phyloP scores from a whole-genome alignment of 2,797 vertebrate species.

The Anabas testudineus region DNA sequence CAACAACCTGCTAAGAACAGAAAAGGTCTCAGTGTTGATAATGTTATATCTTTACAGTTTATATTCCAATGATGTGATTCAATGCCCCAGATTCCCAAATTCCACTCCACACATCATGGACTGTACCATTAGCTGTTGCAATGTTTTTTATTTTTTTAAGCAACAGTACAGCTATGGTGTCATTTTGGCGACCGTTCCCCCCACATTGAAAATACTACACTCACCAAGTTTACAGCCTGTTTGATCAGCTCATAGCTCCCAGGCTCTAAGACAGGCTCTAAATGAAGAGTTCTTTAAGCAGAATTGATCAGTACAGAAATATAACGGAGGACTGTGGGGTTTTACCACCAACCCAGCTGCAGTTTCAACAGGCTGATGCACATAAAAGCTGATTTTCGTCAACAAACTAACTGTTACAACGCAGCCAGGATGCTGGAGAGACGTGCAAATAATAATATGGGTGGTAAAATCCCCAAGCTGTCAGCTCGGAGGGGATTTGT shows the following conservation, averaged over 20 bases:
- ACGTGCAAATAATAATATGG: conserved; percentile 63
- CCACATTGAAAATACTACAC: no score
- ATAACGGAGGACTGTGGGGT: fast-evolving
- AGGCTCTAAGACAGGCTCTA: no score
- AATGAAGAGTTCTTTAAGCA: no score
- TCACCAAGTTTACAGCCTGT: not conserved
- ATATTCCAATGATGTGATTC: no score
- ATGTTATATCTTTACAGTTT: no score
- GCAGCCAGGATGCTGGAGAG: conserved; percentile 23
- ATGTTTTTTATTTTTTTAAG: no score
- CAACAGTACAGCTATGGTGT: not conserved
- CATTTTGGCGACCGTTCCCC: not conserved
- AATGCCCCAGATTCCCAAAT: no score
- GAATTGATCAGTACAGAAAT: not conserved
- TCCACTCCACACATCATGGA: no score
- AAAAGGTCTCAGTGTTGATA: no score
- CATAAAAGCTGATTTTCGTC: conserved; percentile 44
- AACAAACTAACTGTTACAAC: conserved; percentile 38
- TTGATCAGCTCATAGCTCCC: not conserved
- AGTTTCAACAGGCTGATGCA: conserved; percentile 10
- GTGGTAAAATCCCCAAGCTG: conserved; percentile 71
- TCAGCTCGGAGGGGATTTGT: conserved; percentile 74
- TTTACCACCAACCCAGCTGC: not conserved
- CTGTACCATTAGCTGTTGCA: no score
- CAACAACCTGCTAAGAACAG: no score